Conservation (phyloP, 1,140 invertebrate genomes). For the Melipona quadrifasciata region DNA sequence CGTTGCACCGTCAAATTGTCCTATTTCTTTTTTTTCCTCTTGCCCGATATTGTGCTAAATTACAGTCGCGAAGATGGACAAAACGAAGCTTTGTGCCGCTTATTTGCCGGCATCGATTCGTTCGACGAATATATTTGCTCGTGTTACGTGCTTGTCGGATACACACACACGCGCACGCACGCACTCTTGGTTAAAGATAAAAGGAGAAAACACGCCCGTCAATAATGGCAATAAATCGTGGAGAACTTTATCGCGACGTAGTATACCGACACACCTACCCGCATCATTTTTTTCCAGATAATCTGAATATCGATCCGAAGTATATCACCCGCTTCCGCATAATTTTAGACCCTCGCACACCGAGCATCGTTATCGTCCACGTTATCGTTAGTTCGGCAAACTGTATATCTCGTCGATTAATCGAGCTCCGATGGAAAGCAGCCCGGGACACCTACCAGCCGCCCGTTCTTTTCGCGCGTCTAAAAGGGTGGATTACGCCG, state of each 20-base stretch:
- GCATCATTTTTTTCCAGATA: slow-evolving; percentile 50
- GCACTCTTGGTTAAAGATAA: background rate
- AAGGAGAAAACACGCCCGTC: slow-evolving; percentile 4
- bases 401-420: background rate
- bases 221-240: slow-evolving; percentile 38
- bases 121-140: slow-evolving; percentile 17
- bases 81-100: background rate
- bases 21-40: background rate
- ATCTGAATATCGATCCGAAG: slow-evolving; percentile 57
- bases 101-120: background rate
- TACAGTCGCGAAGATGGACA: background rate
- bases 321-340: slow-evolving; percentile 39
- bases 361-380: background rate
- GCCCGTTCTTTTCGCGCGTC: background rate
- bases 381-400: background rate
- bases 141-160: background rate
- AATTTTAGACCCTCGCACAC: slow-evolving; percentile 33
- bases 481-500: background rate
- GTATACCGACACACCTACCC: slow-evolving; percentile 24
- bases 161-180: background rate
- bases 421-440: background rate
- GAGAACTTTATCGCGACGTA: slow-evolving; percentile 19
- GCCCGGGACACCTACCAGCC: no score
- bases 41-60: background rate
- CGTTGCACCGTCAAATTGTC: background rate